Evolutionary conservation across 2,888 invertebrate genomes (phyloP).

Genomic region (Automeris io): DNA sequence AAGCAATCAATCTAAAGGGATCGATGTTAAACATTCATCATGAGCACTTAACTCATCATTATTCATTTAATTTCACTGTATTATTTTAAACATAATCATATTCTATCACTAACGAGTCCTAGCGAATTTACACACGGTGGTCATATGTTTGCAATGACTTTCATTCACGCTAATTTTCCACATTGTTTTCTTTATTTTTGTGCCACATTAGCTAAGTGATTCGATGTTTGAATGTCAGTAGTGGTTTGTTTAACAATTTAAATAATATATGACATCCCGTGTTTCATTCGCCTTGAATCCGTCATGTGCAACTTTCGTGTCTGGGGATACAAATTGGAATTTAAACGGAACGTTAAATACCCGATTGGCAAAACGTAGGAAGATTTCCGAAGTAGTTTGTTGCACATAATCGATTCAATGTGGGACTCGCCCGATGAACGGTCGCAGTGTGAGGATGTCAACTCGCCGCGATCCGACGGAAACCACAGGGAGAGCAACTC

Average conservation of each 20-base stretch:
- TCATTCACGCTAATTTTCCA: constrained; percentile 67
- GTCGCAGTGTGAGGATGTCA: constrained; percentile 71
- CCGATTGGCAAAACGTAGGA: constrained; percentile 65
- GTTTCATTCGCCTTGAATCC: constrained; percentile 78
- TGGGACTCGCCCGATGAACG: constrained; percentile 78
- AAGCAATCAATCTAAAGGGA: constrained; percentile 5
- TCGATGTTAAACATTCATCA: constrained; percentile 6
- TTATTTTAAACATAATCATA: constrained; percentile 32
- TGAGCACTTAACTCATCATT: constrained; percentile 4
- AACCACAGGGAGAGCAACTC: constrained; percentile 50
- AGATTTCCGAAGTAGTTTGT: constrained; percentile 78
- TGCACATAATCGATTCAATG: constrained; percentile 79
- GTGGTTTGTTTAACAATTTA: constrained; percentile 67
- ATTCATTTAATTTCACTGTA: constrained; percentile 21
- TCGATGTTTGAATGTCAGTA: constrained; percentile 73
- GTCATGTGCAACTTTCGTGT: constrained; percentile 75
- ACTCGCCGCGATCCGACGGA: constrained; percentile 48
- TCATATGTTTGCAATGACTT: constrained; percentile 70
- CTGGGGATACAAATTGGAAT: constrained; percentile 44
- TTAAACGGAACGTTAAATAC: constrained; percentile 32
- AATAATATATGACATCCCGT: constrained; percentile 78
- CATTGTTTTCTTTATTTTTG: constrained; percentile 58
- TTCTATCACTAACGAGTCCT: constrained; percentile 53
- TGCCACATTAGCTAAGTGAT: constrained; percentile 58
- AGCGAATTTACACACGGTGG: constrained; percentile 76